These are phyloP conservation scores for Genyomyrus donnyi DNA, from an alignment of 2,113 vertebrate genomes.

Conservation along the genomic window DNA sequence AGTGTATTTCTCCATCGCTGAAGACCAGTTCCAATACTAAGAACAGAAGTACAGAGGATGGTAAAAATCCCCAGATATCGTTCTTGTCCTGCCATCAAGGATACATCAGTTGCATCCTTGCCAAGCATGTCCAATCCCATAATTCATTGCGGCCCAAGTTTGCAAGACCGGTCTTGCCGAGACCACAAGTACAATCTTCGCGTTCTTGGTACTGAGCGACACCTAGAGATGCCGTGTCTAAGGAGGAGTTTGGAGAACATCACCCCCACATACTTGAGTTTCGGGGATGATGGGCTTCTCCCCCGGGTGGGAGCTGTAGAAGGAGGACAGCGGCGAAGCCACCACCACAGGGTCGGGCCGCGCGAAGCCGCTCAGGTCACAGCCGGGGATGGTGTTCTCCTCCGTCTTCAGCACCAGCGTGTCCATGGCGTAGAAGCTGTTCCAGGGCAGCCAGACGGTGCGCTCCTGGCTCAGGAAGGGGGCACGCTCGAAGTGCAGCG, in stretches of 20 bases:
- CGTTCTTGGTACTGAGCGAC: neutral
- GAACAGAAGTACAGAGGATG: too few species aligned
- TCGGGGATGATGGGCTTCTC: conserved; percentile 76
- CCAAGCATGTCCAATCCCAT: too few species aligned
- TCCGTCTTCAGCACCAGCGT: conserved; percentile 76
- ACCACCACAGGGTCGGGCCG: conserved; percentile 75
- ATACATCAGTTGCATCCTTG: too few species aligned
- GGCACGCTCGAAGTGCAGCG: conserved; percentile 75
- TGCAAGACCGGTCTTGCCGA: too few species aligned
- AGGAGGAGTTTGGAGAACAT: neutral
- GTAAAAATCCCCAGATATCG: too few species aligned
- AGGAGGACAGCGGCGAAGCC: conserved; percentile 76
- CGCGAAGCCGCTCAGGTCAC: conserved; percentile 78
- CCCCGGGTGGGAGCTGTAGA: conserved; percentile 75
- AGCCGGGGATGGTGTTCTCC: conserved; percentile 75
- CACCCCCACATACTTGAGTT: conserved; percentile 65
- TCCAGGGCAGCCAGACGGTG: conserved; percentile 82
- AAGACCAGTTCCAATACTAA: too few species aligned
- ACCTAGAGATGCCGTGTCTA: neutral
- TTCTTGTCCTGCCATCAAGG: too few species aligned
- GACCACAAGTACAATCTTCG: too few species aligned
- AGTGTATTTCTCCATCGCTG: too few species aligned
- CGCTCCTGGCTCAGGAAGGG: conserved; percentile 79
- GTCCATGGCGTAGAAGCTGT: conserved; percentile 80
- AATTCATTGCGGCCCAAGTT: too few species aligned